Evolutionary conservation across 2,797 vertebrate genomes (phyloP).

Genomic region (Sternarchorhynchus goeldii): DNA sequence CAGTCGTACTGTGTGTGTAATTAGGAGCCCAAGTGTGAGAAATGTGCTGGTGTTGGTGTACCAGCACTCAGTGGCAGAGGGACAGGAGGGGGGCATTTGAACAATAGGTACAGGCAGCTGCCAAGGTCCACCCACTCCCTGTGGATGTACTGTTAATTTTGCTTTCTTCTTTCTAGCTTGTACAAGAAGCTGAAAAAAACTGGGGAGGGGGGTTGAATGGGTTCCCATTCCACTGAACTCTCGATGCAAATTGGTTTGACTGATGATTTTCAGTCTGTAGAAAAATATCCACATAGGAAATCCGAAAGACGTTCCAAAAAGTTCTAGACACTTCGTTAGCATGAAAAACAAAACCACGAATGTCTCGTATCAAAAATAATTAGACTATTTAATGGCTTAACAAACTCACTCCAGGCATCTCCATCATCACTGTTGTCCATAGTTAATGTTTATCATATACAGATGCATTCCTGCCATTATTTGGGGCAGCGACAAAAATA

Average conservation of each 20-base stretch:
- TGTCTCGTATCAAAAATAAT: background rate
- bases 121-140: slow-evolving; percentile 23
- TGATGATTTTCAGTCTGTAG: background rate
- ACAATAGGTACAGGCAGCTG: slow-evolving; percentile 5
- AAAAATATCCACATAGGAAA: no score
- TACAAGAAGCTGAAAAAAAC: background rate
- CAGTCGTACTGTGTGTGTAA: background rate
- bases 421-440: no score
- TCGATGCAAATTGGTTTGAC: background rate
- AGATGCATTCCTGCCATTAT: no score
- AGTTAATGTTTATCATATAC: no score
- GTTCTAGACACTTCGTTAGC: no score
- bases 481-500: no score
- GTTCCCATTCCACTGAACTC: background rate
- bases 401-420: no score
- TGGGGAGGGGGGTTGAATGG: background rate
- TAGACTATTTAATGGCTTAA: no score
- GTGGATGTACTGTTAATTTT: slow-evolving; percentile 1
- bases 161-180: background rate
- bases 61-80: slow-evolving; percentile 11
- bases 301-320: no score
- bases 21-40: background rate
- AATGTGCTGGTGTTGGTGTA: background rate
- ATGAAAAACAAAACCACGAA: background rate
- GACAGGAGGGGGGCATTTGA: slow-evolving; percentile 5